These are phyloP conservation scores for Thalassophryne amazonica DNA, from an alignment of 2,797 vertebrate species.

Conservation along the genomic window DNA sequence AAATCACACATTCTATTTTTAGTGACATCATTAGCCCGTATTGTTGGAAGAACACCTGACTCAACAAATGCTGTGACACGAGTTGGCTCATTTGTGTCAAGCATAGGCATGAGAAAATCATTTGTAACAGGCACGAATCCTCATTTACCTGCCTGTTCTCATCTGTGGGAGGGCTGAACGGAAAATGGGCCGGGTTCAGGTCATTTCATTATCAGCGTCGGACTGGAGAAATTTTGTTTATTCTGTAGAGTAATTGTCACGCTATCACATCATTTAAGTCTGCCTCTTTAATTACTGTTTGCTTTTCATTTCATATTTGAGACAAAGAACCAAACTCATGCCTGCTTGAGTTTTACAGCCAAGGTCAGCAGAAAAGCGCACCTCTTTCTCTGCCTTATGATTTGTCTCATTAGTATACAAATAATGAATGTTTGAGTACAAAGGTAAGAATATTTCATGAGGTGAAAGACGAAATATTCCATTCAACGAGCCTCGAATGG, in stretches of 20 bases:
- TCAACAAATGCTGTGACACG: neutral
- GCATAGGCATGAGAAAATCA: neutral
- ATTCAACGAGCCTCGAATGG: too few species aligned
- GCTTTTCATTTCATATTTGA: constrained; percentile 1
- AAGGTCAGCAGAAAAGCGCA: neutral
- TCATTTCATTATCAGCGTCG: constrained; percentile 5
- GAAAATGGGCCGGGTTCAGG: neutral
- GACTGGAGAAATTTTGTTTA: constrained; percentile 1
- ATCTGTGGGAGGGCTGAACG: neutral
- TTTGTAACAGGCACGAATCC: constrained; percentile 6
- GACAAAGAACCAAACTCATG: constrained; percentile 7
- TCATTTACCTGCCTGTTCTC: neutral
- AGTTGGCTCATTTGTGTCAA: constrained; percentile 12
- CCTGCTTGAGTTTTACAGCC: constrained; percentile 1
- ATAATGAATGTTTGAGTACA: too few species aligned
- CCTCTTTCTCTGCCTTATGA: constrained; percentile 1
- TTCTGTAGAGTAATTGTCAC: neutral
- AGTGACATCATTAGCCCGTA: constrained; percentile 9
- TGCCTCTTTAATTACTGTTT: neutral
- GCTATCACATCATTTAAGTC: constrained; percentile 1
- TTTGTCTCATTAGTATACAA: constrained; percentile 9
- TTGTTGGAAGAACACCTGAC: constrained; percentile 11
- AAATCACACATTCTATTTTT: constrained; percentile 6
- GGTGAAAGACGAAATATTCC: too few species aligned
- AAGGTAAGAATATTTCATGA: too few species aligned